These are phyloP conservation scores for Altica lythri DNA, from an alignment of 2,888 invertebrate species.

Conservation along the genomic window DNA sequence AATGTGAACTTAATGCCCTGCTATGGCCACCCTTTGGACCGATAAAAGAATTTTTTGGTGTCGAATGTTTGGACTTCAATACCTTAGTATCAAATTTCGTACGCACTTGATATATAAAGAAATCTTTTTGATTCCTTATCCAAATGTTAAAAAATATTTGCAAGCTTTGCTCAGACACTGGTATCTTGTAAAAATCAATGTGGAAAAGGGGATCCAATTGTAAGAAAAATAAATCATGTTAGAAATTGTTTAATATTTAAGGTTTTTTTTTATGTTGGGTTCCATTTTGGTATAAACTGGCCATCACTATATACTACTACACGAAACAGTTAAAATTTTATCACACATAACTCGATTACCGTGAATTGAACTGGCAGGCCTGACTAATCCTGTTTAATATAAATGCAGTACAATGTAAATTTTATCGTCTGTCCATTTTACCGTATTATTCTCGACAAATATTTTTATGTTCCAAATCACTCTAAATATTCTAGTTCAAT, in stretches of 20 bases:
- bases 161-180: neutral
- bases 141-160: too few species aligned
- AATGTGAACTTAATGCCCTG: too few species aligned
- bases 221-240: neutral
- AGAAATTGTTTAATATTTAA: neutral
- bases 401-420: constrained; percentile 43
- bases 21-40: too few species aligned
- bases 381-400: constrained; percentile 45
- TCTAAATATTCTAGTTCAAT: constrained; percentile 33
- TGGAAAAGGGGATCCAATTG: too few species aligned
- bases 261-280: too few species aligned
- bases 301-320: constrained; percentile 25
- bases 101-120: too few species aligned
- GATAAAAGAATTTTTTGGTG: too few species aligned
- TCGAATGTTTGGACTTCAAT: too few species aligned
- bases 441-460: constrained; percentile 33
- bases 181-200: too few species aligned
- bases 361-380: constrained; percentile 34
- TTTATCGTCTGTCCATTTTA: constrained; percentile 39
- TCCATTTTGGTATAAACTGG: constrained; percentile 20
- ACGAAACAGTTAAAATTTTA: constrained; percentile 43
- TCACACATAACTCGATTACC: constrained; percentile 44
- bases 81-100: too few species aligned
- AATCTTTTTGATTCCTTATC: too few species aligned
- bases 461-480: constrained; percentile 39